Conservation (phyloP, 2,113 vertebrate genomes). For the Actinemys pallida region DNA sequence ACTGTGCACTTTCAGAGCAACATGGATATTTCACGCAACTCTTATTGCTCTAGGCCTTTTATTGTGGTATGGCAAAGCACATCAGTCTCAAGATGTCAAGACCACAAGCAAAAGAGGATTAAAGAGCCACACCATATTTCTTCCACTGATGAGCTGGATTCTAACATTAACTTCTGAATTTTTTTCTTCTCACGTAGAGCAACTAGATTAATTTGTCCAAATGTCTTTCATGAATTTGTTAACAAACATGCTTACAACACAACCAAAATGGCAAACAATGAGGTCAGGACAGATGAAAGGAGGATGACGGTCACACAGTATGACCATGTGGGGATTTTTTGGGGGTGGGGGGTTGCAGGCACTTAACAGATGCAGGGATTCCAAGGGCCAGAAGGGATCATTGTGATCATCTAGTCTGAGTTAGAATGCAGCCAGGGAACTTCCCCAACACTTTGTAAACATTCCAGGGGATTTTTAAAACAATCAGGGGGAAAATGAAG, state of each 20-base stretch:
- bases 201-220: neutral
- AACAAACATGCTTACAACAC: neutral
- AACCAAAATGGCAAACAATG: neutral
- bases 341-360: neutral
- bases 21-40: neutral
- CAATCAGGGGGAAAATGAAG: neutral
- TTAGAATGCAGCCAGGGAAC: neutral
- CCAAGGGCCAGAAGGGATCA: no score
- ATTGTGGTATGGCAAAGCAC: neutral
- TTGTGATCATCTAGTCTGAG: no score
- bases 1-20: neutral
- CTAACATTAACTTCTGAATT: neutral
- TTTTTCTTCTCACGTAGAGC: accelerated
- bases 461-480: neutral
- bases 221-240: neutral
- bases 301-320: neutral
- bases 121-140: neutral
- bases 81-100: neutral
- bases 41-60: neutral
- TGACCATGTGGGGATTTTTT: accelerated
- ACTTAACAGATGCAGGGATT: neutral
- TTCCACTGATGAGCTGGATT: accelerated
- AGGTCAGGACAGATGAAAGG: neutral
- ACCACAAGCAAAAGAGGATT: neutral
- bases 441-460: neutral